phyloP scores from a whole-genome alignment of 2,113 vertebrate species.

The Sinocyclocheilus maitianheensis region DNA sequence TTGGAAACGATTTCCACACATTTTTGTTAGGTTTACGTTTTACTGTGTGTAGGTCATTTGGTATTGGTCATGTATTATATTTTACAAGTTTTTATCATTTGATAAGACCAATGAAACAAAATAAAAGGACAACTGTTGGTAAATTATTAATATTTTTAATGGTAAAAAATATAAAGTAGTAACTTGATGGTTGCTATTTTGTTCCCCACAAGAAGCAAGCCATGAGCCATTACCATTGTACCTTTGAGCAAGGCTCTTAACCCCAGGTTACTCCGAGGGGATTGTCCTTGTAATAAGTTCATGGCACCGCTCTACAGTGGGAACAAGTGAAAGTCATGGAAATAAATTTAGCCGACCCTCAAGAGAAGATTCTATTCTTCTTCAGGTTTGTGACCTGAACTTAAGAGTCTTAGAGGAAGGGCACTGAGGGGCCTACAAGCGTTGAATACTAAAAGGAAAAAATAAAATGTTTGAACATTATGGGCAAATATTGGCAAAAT shows the following conservation, averaged over 20 bases:
- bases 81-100: background rate
- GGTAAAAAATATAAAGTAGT: no score
- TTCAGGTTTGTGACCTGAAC: background rate
- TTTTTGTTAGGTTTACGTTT: background rate
- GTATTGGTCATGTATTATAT: background rate
- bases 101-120: background rate
- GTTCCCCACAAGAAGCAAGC: background rate
- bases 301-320: background rate
- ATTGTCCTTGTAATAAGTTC: slow-evolving; percentile 8
- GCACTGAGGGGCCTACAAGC: background rate
- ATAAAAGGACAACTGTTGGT: background rate
- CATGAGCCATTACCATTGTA: background rate
- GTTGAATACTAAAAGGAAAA: background rate
- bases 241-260: slow-evolving; percentile 4
- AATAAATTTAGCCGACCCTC: background rate
- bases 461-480: background rate
- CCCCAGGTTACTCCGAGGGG: background rate
- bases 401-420: background rate
- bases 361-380: background rate
- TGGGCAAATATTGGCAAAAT: background rate
- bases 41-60: background rate
- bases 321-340: background rate
- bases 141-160: no score
- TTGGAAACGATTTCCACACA: background rate
- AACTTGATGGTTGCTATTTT: background rate